phyloP scores from a whole-genome alignment of 1,140 invertebrate genomes.

The Dysdera silvatica region DNA sequence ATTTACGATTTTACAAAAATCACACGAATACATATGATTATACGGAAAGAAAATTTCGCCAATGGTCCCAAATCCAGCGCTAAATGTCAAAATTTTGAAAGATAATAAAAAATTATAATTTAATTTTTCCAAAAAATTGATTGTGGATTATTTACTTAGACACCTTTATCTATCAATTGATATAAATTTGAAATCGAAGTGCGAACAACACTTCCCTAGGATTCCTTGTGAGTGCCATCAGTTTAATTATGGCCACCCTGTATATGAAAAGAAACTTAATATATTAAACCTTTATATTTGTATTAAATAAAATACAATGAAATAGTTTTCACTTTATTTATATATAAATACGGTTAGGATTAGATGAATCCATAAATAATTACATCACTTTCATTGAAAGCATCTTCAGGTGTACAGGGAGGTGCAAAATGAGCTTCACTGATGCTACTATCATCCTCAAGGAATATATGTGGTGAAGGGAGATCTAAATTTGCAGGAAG shows the following conservation, averaged over 20 bases:
- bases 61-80: no score
- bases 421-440: constrained; percentile 28
- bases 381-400: constrained; percentile 10
- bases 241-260: background rate
- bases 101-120: no score
- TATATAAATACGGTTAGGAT: background rate
- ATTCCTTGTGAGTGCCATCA: background rate
- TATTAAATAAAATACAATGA: background rate
- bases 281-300: background rate
- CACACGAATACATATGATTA: no score
- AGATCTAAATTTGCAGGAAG: constrained; percentile 5
- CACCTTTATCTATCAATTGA: no score
- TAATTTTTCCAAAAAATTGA: no score
- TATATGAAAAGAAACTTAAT: background rate
- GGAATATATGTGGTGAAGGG: constrained; percentile 20
- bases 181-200: no score
- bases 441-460: constrained; percentile 26
- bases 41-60: no score
- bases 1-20: no score
- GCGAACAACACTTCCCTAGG: background rate
- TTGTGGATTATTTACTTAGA: no score
- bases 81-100: no score
- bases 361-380: background rate
- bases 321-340: background rate
- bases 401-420: constrained; percentile 19